Evolutionary conservation across 1,140 invertebrate species (phyloP).

Genomic region (Tribolium madens): DNA sequence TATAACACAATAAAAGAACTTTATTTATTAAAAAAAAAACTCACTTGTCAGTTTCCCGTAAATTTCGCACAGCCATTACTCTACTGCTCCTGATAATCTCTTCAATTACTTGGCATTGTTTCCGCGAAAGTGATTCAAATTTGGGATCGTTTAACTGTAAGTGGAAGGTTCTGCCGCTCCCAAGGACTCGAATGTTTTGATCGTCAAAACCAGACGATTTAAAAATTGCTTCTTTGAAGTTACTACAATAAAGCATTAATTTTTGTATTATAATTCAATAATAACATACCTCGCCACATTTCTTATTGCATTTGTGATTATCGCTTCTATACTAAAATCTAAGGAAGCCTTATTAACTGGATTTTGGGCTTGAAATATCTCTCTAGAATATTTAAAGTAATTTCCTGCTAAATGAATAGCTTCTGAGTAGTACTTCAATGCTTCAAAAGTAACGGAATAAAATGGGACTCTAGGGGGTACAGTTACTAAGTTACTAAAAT

Average conservation of each 20-base stretch:
- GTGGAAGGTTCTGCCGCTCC: not conserved
- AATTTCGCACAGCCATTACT: not conserved
- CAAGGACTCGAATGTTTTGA: not conserved
- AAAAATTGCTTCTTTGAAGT: not conserved
- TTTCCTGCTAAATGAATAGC: slow-evolving; percentile 2
- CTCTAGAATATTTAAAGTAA: slow-evolving; percentile 22
- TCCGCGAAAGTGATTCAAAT: not conserved
- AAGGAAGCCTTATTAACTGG: not conserved
- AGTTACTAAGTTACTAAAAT: not conserved
- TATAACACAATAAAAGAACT: not conserved
- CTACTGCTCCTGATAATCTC: not conserved
- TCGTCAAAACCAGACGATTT: not conserved
- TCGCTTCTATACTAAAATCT: not conserved
- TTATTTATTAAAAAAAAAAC: not conserved
- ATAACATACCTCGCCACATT: not conserved
- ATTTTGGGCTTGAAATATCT: not conserved
- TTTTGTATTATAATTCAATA: not conserved
- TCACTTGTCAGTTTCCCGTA: not conserved
- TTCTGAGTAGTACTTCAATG: not conserved
- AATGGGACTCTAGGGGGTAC: not conserved
- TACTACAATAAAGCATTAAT: not conserved
- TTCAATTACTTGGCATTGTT: not conserved
- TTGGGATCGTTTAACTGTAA: not conserved
- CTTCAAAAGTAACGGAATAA: not conserved
- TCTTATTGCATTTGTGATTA: not conserved